Evolutionary conservation across 2,797 vertebrate species (phyloP).

Genomic region (Sebastiscus tertius): DNA sequence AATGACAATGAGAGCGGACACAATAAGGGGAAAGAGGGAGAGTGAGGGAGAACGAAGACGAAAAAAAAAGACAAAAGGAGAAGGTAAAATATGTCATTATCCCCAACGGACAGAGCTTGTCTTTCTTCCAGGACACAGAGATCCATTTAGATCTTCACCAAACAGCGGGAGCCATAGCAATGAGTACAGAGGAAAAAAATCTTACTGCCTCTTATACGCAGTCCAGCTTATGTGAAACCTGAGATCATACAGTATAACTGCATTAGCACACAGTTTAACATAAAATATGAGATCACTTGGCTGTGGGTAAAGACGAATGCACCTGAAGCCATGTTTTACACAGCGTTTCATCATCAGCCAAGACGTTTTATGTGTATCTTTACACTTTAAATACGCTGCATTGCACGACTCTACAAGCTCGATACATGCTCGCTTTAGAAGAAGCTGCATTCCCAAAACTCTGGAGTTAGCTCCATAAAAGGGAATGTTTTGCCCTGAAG

Average conservation of each 20-base stretch:
- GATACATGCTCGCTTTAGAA: background rate
- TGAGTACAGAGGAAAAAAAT: slow-evolving; percentile 12
- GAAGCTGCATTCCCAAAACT: background rate
- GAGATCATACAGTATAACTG: slow-evolving; percentile 25
- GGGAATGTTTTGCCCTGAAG: background rate
- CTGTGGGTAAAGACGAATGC: slow-evolving; percentile 33
- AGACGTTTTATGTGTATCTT: slow-evolving; percentile 46
- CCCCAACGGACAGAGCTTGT: slow-evolving; percentile 46
- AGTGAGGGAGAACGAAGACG: background rate
- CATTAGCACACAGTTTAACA: slow-evolving; percentile 58
- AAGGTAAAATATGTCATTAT: slow-evolving; percentile 55
- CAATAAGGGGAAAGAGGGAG: slow-evolving; percentile 52
- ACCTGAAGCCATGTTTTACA: slow-evolving; percentile 61
- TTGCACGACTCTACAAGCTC: slow-evolving; percentile 37
- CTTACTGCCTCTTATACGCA: slow-evolving; percentile 38
- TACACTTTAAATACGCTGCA: slow-evolving; percentile 43
- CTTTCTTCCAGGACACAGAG: slow-evolving; percentile 56
- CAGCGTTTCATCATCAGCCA: slow-evolving; percentile 70
- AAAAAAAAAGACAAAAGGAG: slow-evolving; percentile 41
- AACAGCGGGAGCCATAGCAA: slow-evolving; percentile 17
- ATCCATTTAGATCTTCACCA: slow-evolving; percentile 60
- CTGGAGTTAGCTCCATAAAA: background rate
- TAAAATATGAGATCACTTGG: slow-evolving; percentile 50
- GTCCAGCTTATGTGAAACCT: slow-evolving; percentile 45
- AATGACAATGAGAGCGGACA: slow-evolving; percentile 50